Evolutionary conservation across 1,140 invertebrate species (phyloP).

Genomic region (Drosophila sturtevanti): DNA sequence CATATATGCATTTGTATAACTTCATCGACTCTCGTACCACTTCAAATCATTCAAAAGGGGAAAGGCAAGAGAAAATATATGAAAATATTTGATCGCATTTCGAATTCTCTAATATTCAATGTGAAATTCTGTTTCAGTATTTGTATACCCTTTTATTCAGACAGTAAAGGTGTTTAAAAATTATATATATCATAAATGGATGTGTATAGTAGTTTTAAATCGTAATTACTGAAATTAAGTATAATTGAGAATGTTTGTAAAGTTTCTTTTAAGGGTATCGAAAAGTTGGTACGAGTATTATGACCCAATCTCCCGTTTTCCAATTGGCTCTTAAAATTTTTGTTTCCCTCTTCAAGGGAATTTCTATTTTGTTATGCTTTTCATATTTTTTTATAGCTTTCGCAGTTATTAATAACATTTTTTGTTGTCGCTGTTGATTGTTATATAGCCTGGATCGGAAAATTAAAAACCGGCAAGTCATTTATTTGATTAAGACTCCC

Average conservation of each 20-base stretch:
- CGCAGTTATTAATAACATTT: constrained; percentile 65
- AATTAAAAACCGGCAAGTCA: not conserved
- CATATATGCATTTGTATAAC: not conserved
- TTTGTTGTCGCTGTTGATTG: constrained; percentile 66
- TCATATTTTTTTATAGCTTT: constrained; percentile 62
- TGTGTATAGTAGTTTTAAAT: no score
- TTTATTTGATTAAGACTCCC: constrained; percentile 17
- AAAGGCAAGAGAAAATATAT: constrained; percentile 22
- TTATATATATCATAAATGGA: no score
- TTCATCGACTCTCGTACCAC: constrained; percentile 12
- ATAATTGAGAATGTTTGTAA: no score
- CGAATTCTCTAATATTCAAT: constrained; percentile 34
- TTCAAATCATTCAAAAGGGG: constrained; percentile 64
- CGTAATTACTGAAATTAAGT: no score
- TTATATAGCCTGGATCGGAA: constrained; percentile 46
- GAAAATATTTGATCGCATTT: constrained; percentile 32
- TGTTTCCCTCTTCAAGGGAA: constrained; percentile 19
- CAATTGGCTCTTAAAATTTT: constrained; percentile 34
- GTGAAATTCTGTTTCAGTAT: constrained; percentile 43
- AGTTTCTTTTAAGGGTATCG: not conserved
- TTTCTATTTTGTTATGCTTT: constrained; percentile 27
- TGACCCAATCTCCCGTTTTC: not conserved
- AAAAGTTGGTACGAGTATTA: not conserved
- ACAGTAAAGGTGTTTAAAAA: no score
- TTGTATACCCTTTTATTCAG: constrained; percentile 13